Evolutionary conservation across 2,113 vertebrate species (phyloP), one percentile per base, ranked within the genome.

Genomic region (Microcebus griseorufus): DNA sequence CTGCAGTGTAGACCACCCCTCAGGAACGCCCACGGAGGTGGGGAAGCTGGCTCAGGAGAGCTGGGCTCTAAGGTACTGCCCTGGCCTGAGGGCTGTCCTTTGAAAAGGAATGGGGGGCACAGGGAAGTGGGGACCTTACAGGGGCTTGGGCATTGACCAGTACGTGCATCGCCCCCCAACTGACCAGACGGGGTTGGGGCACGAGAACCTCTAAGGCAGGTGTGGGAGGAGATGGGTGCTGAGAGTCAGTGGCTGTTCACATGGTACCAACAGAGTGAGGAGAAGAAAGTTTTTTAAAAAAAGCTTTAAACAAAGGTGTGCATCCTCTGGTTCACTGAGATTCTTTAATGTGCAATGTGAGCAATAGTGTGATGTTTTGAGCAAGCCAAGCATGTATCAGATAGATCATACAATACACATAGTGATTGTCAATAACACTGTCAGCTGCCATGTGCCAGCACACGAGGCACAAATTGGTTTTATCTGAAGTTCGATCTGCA

Each of bases 221-320:
- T 0, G 14, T 1, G 8, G 53, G 53, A 29, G 12, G 55, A 25
- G 2, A 20, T 1, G 3, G 3, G 6, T 3, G 23, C 73, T 2
- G 29, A 1, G 0, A 6, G 0, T 3, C 32, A 27, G 48, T 5
- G 62, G 37, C 32, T 51, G 0, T 16, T 4, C 2, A 2, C 9
- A 13, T 3, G 18, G 23, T 4, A 34, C 37, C 60, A 25, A 67
- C 65, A 69, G 32, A 82, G 48, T 2, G 0, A 5, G 2, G 45
- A 69, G 32, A 73, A 69, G 39, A 86, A 87, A 79, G 48, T 3
- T 42, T 6, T 39, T 58, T 25, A 0, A 2, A 20, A 80, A 58
- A 45, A 39, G 6, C 53, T 70, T 87, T 75, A 72, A 70, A n/a
- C 34, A 27, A 82, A 73, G 51, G 39, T 27, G 17, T 45, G 53